These are phyloP conservation scores for Brevimyrus niger DNA, from an alignment of 2,113 vertebrate genomes.

Conservation along the genomic window DNA sequence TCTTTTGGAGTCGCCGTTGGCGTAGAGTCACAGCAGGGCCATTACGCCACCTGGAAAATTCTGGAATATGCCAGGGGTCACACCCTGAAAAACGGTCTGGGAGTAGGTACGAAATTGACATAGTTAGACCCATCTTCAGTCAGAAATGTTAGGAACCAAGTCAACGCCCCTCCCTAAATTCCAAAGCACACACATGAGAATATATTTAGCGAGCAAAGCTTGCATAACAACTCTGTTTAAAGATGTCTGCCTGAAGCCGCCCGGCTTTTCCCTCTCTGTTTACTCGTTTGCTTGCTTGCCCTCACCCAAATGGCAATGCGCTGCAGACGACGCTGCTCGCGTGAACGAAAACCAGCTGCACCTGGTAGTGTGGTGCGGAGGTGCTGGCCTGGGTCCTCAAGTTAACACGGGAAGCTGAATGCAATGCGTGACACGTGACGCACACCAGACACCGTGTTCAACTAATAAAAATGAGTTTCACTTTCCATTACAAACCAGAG, in stretches of 20 bases:
- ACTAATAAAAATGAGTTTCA: neutral
- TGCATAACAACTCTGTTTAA: neutral
- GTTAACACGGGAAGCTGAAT: neutral
- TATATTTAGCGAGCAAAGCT: neutral
- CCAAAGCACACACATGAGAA: neutral
- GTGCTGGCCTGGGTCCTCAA: neutral
- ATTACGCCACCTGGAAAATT: neutral
- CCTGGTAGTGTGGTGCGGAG: neutral
- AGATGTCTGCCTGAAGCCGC: neutral
- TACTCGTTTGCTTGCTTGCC: neutral
- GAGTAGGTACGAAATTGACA: neutral
- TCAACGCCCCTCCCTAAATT: neutral
- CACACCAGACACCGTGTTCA: neutral
- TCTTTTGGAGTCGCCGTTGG: neutral
- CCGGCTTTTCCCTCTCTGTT: neutral
- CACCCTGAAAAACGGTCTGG: neutral
- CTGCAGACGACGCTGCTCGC: neutral
- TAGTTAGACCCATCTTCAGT: neutral
- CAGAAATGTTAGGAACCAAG: neutral
- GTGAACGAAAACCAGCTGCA: neutral
- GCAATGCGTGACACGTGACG: neutral
- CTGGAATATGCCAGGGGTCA: neutral
- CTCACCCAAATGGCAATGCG: neutral
- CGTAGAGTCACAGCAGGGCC: neutral
- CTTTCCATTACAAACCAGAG: neutral